Evolutionary conservation across 2,797 vertebrate genomes (phyloP), one percentile per base, ranked within the genome.

Genomic region (Buphagus erythrorhynchus): DNA sequence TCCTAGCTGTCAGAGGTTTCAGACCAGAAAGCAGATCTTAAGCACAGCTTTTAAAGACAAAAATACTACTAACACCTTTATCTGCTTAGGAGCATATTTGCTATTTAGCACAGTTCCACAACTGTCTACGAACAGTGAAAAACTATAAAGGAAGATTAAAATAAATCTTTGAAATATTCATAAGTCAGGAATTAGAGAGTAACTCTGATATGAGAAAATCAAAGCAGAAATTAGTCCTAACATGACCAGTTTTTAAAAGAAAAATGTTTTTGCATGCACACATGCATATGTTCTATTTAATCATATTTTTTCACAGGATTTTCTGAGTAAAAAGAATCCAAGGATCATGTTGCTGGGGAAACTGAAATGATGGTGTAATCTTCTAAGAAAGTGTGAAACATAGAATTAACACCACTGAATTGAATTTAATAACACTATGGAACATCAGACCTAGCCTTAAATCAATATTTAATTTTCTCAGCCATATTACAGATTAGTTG

Each of bases 391-490:
- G 79, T 82, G 95, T 42, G 77, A 97, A 97, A 96, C 3, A 6
- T 95, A 97, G 90, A 97, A 98, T 98, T 98, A 98, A 96, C 95
- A 97, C 89, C 77, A 79, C 59, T 71, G 95, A 96, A 95, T 36
- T 95, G 97, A 97, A 91, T 95, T 97, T 97, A 97, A 97, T 97
- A 97, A 97, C 94, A 95, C 69, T 80, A 75, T 86, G 90, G 58
- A 91, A 89, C 88, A 95, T 86, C 88, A 84, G 80, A 86, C 89
- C 68, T 81, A 79, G 69, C 58, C 71, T 71, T 88, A 96, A 97
- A 98, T 98, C 98, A 97, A 98, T 98, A 98, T 94, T 96, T 98
- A 93, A 97, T 98, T 98, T 98, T 97, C 97, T 97, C 96, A 84
- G 78, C 84, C 49, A 93, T 75, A 57, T 86, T 82, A 92, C 63